Evolutionary conservation across 2,113 vertebrate genomes (phyloP).

Genomic region (Vimba vimba): DNA sequence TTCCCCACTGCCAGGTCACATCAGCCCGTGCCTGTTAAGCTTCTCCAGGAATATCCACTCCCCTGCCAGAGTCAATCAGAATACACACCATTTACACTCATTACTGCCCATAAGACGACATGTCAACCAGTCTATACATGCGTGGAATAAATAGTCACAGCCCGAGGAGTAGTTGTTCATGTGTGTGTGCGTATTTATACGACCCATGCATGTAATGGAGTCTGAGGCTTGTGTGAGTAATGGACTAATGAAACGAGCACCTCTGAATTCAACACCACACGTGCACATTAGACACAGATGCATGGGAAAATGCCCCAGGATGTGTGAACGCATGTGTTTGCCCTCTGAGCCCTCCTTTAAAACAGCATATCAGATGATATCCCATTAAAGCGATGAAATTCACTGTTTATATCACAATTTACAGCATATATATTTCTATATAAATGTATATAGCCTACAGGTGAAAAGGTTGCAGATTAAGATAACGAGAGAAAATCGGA

Average conservation of each 20-base stretch:
- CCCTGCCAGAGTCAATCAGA: slow-evolving; percentile 49
- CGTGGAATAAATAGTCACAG: slow-evolving; percentile 45
- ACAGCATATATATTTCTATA: not conserved
- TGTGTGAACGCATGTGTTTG: slow-evolving; percentile 16
- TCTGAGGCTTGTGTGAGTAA: not conserved
- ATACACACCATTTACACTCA: slow-evolving; percentile 43
- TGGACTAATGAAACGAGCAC: slow-evolving; percentile 12
- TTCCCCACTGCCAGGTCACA: slow-evolving; percentile 49
- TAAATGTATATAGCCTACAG: not conserved
- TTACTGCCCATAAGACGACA: slow-evolving; percentile 39
- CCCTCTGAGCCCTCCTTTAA: not conserved
- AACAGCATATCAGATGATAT: not conserved
- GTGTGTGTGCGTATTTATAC: not conserved
- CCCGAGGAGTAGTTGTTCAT: slow-evolving; percentile 28
- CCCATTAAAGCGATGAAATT: not conserved
- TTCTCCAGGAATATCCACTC: slow-evolving; percentile 35
- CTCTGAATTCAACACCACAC: slow-evolving; percentile 6
- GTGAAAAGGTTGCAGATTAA: not conserved
- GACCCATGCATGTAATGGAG: slow-evolving; percentile 12
- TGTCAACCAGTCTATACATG: slow-evolving; percentile 19
- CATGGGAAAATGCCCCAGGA: not conserved
- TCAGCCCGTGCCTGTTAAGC: slow-evolving; percentile 35
- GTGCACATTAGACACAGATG: not conserved
- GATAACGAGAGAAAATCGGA: not conserved
- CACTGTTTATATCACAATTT: not conserved